Conservation (phyloP, 92 coral and sea anemone species). For the Porites rus region DNA sequence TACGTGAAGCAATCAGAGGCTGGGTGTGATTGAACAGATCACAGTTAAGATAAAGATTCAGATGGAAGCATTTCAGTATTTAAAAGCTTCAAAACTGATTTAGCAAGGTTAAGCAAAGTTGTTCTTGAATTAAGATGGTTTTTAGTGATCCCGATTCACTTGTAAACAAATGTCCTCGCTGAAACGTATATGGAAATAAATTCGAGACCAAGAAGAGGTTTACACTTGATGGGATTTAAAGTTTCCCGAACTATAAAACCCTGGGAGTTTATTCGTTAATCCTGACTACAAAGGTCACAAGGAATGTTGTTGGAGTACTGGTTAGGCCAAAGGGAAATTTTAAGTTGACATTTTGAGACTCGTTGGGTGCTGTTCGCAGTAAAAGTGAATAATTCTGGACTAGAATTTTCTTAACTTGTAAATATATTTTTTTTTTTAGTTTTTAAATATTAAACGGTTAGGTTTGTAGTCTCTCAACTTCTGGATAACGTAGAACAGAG, state of each 20-base stretch:
- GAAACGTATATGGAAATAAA: background rate
- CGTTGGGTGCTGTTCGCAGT: background rate
- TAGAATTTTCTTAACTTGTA: background rate
- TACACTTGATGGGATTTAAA: background rate
- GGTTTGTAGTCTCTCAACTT: background rate
- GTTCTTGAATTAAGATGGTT: background rate
- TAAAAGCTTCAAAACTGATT: background rate
- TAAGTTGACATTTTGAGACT: background rate
- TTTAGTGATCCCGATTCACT: background rate
- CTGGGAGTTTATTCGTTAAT: too few species aligned
- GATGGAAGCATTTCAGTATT: constrained; percentile 13
- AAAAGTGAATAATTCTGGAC: background rate
- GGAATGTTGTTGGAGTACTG: background rate
- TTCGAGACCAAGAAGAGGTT: background rate
- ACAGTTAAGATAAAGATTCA: background rate
- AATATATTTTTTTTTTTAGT: too few species aligned
- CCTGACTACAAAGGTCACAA: background rate
- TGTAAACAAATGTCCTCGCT: background rate
- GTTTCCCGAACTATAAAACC: too few species aligned
- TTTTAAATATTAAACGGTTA: background rate
- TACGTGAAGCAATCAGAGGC: background rate
- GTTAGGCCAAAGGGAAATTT: background rate
- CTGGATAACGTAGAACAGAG: too few species aligned
- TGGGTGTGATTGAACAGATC: background rate
- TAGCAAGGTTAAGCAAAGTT: background rate